Evolutionary conservation across 2,113 vertebrate genomes (phyloP).

Genomic region (Aegotheles bennettii): DNA sequence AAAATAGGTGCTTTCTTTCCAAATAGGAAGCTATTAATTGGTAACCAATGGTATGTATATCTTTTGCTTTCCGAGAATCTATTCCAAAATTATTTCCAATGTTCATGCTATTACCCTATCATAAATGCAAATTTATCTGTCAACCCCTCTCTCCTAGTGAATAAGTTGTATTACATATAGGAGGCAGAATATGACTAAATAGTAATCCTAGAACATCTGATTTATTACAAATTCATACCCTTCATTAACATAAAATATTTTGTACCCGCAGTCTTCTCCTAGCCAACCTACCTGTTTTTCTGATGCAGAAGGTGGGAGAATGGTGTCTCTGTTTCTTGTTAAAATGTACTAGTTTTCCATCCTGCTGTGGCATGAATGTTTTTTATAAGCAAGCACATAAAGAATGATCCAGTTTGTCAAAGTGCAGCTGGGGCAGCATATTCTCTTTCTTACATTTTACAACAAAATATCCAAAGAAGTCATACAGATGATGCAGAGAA

Average conservation of each 20-base stretch:
- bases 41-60: not conserved
- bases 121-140: not conserved
- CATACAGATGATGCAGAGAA: conserved; percentile 21
- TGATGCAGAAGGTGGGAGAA: not conserved
- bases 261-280: conserved; percentile 3
- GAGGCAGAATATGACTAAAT: not conserved
- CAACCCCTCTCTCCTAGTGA: not conserved
- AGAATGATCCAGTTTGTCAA: not conserved
- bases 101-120: not conserved
- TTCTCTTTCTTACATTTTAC: not conserved
- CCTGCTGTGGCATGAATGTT: not conserved
- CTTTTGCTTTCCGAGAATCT: not conserved
- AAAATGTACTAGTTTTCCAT: not conserved
- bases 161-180: not conserved
- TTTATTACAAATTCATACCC: conserved; percentile 17
- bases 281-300: conserved; percentile 48
- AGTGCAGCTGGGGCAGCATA: not conserved
- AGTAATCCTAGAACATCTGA: conserved; percentile 12
- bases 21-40: not conserved
- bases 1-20: not conserved
- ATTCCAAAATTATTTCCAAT: not conserved
- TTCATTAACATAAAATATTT: not conserved
- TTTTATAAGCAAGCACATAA: not conserved
- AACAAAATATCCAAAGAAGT: not conserved
- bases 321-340: not conserved